Base-by-base conservation (phyloP, 2,888 invertebrate genomes). In the Eristalinus aeneus region DNA sequence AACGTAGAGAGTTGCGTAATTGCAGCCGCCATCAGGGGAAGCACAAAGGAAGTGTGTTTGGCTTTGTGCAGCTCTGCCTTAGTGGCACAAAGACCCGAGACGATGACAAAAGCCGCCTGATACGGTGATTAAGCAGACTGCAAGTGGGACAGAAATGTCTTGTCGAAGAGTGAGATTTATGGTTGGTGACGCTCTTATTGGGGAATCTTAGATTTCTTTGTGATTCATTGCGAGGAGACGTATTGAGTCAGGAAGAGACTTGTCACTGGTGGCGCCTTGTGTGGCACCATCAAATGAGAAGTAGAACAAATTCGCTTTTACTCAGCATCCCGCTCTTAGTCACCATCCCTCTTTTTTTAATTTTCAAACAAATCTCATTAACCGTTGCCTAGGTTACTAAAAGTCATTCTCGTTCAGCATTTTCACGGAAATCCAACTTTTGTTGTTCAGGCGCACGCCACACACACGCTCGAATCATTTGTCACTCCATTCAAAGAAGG, bases 391-490 rank as follows among this genome's bases (percentile, higher is more conserved):
- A 5, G 2, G 27, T 2, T 5, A 27, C 27, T 27, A 5, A 27
- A 27, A 27, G 27, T 27, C 27, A 27, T 27, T 27, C 5, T 27
- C 27, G 27, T 27, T 27, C 1, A 1, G 46, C 16, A n/a, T 16
- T 16, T 16, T 46, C 46, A 8, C n/a, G 16, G 46, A 46, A 46
- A 16, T 4, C 23, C n/a, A 16, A 5, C 56, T 8, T 10, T 22
- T 11, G 23, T 10, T 2, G 11, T 27, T 5, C 27, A 27, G 10
- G 20, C 27, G 34, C 65, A 65, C 11, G 61, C 65, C 31, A 60
- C 46, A 53, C 36, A 16, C 22, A 39, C 81, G 53, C 54, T 60
- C 61, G 76, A 72, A 39, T 39, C 39, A 81, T 85, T 85, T 85
- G 80, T 85, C 85, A 80, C 61, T n/a, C 23, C 61, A 61, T 36